Conservation (phyloP, 2,888 invertebrate species). For the Cryptophagus acutangulus region DNA sequence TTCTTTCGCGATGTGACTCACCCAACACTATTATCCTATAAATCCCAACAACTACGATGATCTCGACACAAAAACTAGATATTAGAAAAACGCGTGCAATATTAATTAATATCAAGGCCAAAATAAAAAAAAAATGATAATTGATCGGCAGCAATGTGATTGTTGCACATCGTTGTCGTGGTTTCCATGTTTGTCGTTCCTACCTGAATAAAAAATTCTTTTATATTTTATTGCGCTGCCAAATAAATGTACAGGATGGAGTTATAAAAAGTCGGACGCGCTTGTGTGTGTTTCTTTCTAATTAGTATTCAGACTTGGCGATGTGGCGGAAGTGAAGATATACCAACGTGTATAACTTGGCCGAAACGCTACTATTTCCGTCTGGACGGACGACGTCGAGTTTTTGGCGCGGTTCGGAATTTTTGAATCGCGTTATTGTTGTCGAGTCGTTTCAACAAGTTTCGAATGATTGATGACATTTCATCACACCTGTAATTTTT, state of each 20-base stretch:
- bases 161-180: not conserved
- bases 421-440: no score
- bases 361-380: slow-evolving; percentile 40
- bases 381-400: no score
- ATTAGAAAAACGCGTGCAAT: no score
- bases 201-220: no score
- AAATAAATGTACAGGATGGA: slow-evolving; percentile 12
- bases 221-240: slow-evolving; percentile 9
- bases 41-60: no score
- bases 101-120: no score
- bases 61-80: no score
- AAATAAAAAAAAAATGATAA: no score
- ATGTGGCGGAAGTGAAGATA: slow-evolving; percentile 40
- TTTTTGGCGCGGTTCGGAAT: no score
- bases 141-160: no score
- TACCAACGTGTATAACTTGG: slow-evolving; percentile 42
- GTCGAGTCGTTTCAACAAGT: no score
- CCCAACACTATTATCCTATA: slow-evolving; percentile 25
- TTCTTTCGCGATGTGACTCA: slow-evolving; percentile 27
- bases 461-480: slow-evolving; percentile 19
- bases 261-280: slow-evolving; percentile 22
- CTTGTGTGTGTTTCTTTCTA: slow-evolving; percentile 13
- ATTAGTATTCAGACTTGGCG: slow-evolving; percentile 41
- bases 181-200: not conserved
- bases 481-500: slow-evolving; percentile 1